phyloP scores from a whole-genome alignment of 1,140 invertebrate genomes.

The Oreohelix idahoensis region DNA sequence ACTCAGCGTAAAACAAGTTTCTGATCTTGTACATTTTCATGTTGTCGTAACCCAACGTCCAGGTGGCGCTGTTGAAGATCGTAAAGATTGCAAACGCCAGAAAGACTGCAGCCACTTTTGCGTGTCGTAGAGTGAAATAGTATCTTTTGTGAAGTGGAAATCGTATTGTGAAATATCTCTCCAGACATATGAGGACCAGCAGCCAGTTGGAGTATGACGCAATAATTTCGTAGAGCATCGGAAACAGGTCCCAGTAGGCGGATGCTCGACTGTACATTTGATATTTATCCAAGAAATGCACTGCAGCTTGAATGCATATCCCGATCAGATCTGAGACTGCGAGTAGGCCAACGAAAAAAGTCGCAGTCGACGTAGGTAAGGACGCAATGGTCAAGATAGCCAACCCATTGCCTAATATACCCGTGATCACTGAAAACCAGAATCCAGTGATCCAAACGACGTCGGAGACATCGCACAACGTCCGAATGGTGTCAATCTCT shows the following conservation, averaged over 20 bases:
- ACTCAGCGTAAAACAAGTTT: slow-evolving; percentile 42
- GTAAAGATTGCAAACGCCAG: slow-evolving; percentile 39
- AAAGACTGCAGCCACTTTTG: slow-evolving; percentile 37
- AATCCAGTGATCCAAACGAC: slow-evolving; percentile 45
- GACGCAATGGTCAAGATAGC: slow-evolving; percentile 50
- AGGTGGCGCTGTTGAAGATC: neutral
- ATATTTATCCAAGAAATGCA: slow-evolving; percentile 44
- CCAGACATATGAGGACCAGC: slow-evolving; percentile 58
- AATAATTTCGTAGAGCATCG: slow-evolving; percentile 47
- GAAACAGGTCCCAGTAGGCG: slow-evolving; percentile 38
- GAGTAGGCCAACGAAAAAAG: slow-evolving; percentile 55
- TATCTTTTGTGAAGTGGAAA: slow-evolving; percentile 54
- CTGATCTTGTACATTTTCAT: slow-evolving; percentile 37
- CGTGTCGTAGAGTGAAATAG: slow-evolving; percentile 48
- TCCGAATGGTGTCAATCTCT: neutral
- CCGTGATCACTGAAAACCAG: slow-evolving; percentile 50
- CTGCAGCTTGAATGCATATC: slow-evolving; percentile 48
- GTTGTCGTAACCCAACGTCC: slow-evolving; percentile 7
- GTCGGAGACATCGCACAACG: neutral
- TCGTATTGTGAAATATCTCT: slow-evolving; percentile 59
- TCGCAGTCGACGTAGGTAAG: slow-evolving; percentile 52
- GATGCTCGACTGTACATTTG: slow-evolving; percentile 29
- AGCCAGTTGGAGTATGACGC: slow-evolving; percentile 63
- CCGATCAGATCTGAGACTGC: slow-evolving; percentile 50
- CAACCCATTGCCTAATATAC: slow-evolving; percentile 54